phyloP scores from a whole-genome alignment of 2,888 invertebrate genomes.

The Athrips mouffetella region DNA sequence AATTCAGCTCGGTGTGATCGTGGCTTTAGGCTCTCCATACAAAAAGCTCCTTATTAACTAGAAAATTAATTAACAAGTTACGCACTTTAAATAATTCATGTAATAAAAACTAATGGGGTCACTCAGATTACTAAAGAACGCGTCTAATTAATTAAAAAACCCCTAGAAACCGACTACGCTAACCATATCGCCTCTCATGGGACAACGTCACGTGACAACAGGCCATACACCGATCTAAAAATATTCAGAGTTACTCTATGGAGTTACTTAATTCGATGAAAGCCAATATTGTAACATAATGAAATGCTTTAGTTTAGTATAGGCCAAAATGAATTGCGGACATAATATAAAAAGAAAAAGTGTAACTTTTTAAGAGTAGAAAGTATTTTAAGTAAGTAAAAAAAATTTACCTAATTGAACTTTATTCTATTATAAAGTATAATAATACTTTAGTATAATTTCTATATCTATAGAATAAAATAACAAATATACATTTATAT shows the following conservation, averaged over 20 bases:
- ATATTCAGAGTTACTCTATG: not conserved
- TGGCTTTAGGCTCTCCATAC: too few species aligned
- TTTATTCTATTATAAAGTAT: too few species aligned
- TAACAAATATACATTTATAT: too few species aligned
- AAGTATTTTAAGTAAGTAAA: too few species aligned
- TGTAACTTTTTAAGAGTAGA: too few species aligned
- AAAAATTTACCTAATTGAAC: too few species aligned
- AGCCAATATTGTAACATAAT: not conserved
- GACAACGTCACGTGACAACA: not conserved
- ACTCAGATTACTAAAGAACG: not conserved
- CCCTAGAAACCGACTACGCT: not conserved
- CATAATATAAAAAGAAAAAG: not conserved
- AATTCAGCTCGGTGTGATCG: too few species aligned
- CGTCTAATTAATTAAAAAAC: not conserved
- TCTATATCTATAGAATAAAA: too few species aligned
- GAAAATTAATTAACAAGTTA: too few species aligned
- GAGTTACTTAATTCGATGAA: constrained; percentile 6
- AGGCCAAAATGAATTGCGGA: not conserved
- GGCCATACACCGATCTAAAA: not conserved
- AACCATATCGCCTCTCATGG: not conserved
- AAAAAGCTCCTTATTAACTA: too few species aligned
- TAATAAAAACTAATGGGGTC: not conserved
- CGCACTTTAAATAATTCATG: not conserved
- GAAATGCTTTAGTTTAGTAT: not conserved
- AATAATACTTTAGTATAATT: too few species aligned